Percentiles rank a stretch among this genome's conserved stretches.
These are phyloP conservation scores for Aurelia aurita complex sp. Pacific DNA, from an alignment of 30 jellyfish, hydroid and myxozoan species.

Conservation along the genomic window DNA sequence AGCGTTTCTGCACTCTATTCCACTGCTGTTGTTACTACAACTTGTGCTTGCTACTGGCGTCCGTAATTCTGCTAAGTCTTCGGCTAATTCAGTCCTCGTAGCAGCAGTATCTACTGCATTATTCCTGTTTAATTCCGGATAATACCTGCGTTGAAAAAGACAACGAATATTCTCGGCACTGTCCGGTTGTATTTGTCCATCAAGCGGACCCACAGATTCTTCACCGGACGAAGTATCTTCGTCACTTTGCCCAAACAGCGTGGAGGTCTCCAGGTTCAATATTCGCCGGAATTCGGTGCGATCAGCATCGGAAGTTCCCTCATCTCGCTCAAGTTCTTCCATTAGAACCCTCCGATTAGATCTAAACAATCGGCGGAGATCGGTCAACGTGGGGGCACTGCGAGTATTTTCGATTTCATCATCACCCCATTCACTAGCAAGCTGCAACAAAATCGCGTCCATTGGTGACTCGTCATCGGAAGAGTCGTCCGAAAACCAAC, in stretches of 20 bases:
- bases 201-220: neutral
- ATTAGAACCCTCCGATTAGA: constrained; percentile 26
- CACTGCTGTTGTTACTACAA: neutral
- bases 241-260: neutral
- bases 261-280: neutral
- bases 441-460: constrained; percentile 45
- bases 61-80: neutral
- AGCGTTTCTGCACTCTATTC: neutral
- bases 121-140: neutral
- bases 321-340: constrained; percentile 38
- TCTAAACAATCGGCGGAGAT: constrained; percentile 41
- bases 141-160: neutral
- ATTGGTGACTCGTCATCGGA: constrained; percentile 74
- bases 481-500: constrained; percentile 74
- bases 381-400: constrained; percentile 32
- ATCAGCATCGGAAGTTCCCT: neutral
- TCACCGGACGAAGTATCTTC: neutral
- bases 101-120: neutral
- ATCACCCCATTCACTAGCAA: constrained; percentile 24
- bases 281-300: constrained; percentile 20
- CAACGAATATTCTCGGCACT: neutral
- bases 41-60: neutral
- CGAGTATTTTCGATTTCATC: constrained; percentile 13
- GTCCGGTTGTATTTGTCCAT: constrained; percentile 16
- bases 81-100: neutral